phyloP scores from a whole-genome alignment of 2,113 vertebrate genomes.

The Sapajus apella region DNA sequence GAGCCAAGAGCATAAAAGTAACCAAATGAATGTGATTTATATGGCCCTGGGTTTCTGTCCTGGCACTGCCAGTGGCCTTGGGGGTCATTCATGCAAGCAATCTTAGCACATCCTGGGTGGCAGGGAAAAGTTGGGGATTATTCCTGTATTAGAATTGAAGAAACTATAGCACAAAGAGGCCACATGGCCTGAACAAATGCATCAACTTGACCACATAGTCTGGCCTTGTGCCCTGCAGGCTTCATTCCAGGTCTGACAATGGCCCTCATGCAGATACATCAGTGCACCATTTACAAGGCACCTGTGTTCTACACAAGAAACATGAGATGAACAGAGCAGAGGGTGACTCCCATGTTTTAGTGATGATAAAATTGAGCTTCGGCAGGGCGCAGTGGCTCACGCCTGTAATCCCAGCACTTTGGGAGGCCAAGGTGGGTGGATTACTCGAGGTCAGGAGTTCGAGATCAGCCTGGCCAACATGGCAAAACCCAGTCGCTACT shows the following conservation, averaged over 20 bases:
- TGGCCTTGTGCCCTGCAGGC: background rate
- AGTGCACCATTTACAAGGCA: background rate
- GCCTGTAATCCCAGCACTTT: no score
- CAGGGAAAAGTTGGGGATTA: background rate
- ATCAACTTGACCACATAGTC: accelerated
- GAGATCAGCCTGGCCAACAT: no score
- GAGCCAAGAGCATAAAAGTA: background rate
- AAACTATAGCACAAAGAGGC: background rate
- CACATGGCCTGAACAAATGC: background rate
- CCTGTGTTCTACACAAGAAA: no score
- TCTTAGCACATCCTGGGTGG: background rate
- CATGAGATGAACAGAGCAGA: background rate
- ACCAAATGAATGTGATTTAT: background rate
- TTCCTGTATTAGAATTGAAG: background rate
- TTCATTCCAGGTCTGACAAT: accelerated
- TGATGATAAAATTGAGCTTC: background rate
- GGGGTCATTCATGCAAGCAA: background rate
- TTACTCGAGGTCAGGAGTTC: no score
- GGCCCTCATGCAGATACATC: accelerated
- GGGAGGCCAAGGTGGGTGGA: no score
- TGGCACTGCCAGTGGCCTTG: background rate
- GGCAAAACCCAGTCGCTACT: no score
- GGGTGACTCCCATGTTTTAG: background rate
- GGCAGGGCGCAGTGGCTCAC: no score
- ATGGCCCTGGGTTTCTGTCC: background rate